Percentiles rank a stretch among this genome's conserved stretches.
Conservation (phyloP, 2,888 invertebrate species). For the Coleophora flavipennella region DNA sequence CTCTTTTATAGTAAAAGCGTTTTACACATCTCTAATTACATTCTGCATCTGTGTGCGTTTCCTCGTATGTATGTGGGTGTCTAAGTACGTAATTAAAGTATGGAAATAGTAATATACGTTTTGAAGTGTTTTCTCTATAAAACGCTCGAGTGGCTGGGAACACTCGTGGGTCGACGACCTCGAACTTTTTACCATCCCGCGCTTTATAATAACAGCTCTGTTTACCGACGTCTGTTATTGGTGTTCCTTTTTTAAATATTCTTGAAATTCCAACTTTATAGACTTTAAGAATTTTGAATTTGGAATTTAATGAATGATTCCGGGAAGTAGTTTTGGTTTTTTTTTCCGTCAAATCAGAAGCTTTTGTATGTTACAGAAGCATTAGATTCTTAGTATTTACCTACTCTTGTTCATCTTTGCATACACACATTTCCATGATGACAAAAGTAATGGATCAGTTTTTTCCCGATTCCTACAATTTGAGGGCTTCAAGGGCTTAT, state of each 20-base stretch:
- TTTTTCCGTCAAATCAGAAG: constrained; percentile 4
- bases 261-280: constrained; percentile 10
- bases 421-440: too few relatives aligned
- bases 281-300: constrained; percentile 13
- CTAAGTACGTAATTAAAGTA: constrained; percentile 64
- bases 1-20: too few relatives aligned
- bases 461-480: too few relatives aligned
- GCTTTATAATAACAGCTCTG: constrained; percentile 58
- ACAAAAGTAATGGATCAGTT: too few relatives aligned
- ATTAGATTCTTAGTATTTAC: too few relatives aligned
- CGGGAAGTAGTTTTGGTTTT: constrained; percentile 24
- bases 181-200: constrained; percentile 40
- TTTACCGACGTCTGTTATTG: constrained; percentile 50
- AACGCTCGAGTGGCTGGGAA: constrained; percentile 66
- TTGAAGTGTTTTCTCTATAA: constrained; percentile 72
- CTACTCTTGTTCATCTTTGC: too few relatives aligned
- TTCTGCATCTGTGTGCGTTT: constrained; percentile 25
- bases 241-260: constrained; percentile 30
- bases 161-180: constrained; percentile 54
- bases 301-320: constrained; percentile 14
- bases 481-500: too few relatives aligned
- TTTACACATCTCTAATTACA: too few relatives aligned
- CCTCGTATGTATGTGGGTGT: constrained; percentile 41
- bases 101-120: constrained; percentile 70
- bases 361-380: too few relatives aligned